These are phyloP conservation scores for Polyommatus iphigenia DNA, from an alignment of 2,888 invertebrate genomes.

Conservation along the genomic window DNA sequence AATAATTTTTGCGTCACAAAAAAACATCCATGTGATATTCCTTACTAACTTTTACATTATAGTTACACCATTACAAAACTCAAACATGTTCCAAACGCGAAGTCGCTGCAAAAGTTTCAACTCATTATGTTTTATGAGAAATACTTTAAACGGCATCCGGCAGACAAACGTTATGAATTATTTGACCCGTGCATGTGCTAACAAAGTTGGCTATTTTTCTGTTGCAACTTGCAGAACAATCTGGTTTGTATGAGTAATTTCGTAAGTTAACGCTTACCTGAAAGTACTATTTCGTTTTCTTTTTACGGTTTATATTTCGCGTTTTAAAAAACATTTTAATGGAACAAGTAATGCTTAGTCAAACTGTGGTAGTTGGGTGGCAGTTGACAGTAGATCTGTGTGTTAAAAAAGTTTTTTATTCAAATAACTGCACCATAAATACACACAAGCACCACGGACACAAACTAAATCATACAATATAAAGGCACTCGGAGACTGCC, in stretches of 20 bases:
- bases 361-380: too few relatives aligned
- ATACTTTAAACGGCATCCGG: background rate
- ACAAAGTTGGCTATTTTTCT: constrained; percentile 29
- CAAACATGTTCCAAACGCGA: background rate
- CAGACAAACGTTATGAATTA: constrained; percentile 32
- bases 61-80: background rate
- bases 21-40: background rate
- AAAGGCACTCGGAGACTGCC: too few relatives aligned
- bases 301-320: background rate
- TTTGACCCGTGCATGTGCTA: constrained; percentile 30
- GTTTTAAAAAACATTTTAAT: background rate
- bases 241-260: constrained; percentile 7
- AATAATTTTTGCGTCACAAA: too few relatives aligned
- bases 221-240: background rate
- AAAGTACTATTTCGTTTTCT: background rate
- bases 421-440: too few relatives aligned
- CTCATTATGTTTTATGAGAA: constrained; percentile 28
- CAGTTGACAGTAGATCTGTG: too few relatives aligned
- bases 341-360: too few relatives aligned
- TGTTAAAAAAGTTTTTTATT: too few relatives aligned
- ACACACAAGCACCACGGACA: too few relatives aligned
- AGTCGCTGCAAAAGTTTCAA: constrained; percentile 11
- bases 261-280: constrained; percentile 3
- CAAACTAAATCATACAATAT: too few relatives aligned
- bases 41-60: background rate